A percentile compares a stretch with the other conserved stretches of the same genome.
phyloP scores from a whole-genome alignment of 2,113 vertebrate genomes.

The Sinosuthora webbiana region DNA sequence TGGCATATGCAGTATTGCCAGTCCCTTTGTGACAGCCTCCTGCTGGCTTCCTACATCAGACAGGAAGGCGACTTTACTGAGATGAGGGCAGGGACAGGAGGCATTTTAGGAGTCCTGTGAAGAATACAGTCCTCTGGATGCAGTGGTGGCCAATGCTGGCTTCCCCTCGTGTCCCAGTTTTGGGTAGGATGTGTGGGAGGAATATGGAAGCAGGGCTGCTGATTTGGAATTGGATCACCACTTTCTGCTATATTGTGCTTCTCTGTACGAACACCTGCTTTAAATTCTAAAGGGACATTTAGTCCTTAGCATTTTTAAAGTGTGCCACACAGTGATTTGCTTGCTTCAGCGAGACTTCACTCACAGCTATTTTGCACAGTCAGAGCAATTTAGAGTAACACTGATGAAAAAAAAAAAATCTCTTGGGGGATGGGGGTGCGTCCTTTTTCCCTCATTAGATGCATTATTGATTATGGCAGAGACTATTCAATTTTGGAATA shows the following conservation, averaged over 20 bases:
- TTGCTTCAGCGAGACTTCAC: constrained; percentile 8
- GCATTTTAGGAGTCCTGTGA: neutral
- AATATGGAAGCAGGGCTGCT: neutral
- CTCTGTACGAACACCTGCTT: neutral
- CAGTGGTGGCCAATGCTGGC: neutral
- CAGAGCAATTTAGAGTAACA: neutral
- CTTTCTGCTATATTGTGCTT: neutral
- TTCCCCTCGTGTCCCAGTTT: neutral
- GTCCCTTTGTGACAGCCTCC: neutral
- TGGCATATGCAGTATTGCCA: neutral
- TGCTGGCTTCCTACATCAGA: neutral
- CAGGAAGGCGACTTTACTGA: neutral
- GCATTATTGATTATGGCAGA: neutral
- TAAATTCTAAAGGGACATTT: constrained; percentile 9
- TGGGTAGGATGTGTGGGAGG: neutral
- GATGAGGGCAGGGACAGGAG: neutral
- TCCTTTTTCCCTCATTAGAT: neutral
- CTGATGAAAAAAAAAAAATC: neutral
- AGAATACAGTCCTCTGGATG: neutral
- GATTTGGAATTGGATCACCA: neutral
- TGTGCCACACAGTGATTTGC: neutral
- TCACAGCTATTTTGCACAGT: constrained; percentile 37
- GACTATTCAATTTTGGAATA: neutral
- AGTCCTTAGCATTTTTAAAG: constrained; percentile 16
- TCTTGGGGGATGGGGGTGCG: neutral